Evolutionary conservation across 2,113 vertebrate genomes (phyloP), one percentile per base, ranked within the genome.

Genomic region (Nematolebias whitei): DNA sequence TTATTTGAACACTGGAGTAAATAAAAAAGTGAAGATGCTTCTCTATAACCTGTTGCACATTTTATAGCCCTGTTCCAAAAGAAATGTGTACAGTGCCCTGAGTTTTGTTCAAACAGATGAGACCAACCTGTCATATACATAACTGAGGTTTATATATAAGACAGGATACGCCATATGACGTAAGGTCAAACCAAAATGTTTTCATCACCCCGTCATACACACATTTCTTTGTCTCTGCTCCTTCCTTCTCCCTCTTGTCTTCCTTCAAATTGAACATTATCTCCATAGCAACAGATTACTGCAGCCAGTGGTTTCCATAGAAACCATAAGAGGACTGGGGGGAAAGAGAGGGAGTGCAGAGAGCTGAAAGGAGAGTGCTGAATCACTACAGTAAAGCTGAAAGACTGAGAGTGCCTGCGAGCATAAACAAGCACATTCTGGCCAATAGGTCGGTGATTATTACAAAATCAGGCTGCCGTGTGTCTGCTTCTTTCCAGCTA

Each of bases 241-340:
- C 63, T 74, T 78, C 76, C 58, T 51, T 74, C 68, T 79, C 74
- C 62, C 76, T 82, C 84, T 87, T 80, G 79, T 87, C 65, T 85
- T 82, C 63, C 71, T 84, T 86, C 82, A 90, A 91, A 88, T 84
- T 78, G 70, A 87, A 89, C 70, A 29, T 79, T 70, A 89, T 91
- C 83, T 48, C 90, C 84, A 93, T 90, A 85, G 91, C 90, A 92
- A 93, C 92, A 88, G 88, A 92, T 91, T 85, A 92, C 85, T 92
- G 90, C 90, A 92, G 88, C 88, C 89, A 68, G 77, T 50, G 82
- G 92, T 93, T 89, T 83, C 91, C 88, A 89, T 89, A 76, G 92
- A 82, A 91, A 93, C 91, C 88, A 77, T 66, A 38, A 76, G 71
- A 88, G 49, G 72, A 78, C 71, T 12, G 26, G 54, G 71, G n/a